phyloP scores from a whole-genome alignment of 2,888 invertebrate genomes.

The Cerceris ruficornis region DNA sequence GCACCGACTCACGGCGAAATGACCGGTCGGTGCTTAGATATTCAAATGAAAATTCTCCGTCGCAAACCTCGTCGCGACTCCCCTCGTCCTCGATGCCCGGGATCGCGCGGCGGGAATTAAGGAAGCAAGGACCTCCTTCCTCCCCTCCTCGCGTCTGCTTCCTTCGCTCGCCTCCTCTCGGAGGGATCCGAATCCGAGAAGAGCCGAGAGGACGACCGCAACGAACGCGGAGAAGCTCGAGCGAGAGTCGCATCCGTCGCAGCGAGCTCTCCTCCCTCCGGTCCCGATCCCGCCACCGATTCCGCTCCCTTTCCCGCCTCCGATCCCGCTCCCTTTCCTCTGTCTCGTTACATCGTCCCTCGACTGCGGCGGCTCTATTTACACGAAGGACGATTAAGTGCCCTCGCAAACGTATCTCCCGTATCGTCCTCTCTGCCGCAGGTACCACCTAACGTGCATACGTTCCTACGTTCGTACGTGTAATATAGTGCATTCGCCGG shows the following conservation, averaged over 20 bases:
- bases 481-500: too few relatives aligned
- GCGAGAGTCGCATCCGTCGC: not conserved
- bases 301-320: not conserved
- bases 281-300: too few relatives aligned
- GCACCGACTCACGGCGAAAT: slow-evolving; percentile 29
- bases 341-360: slow-evolving; percentile 29
- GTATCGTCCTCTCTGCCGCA: not conserved
- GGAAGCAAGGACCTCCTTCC: slow-evolving; percentile 16
- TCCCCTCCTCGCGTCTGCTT: not conserved
- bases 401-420: slow-evolving; percentile 25
- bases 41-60: slow-evolving; percentile 52
- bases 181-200: too few relatives aligned
- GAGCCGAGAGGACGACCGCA: too few relatives aligned
- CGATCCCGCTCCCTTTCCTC: not conserved
- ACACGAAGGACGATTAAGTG: slow-evolving; percentile 46
- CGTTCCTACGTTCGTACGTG: too few relatives aligned
- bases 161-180: not conserved
- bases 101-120: slow-evolving; percentile 11
- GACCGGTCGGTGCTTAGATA: slow-evolving; percentile 53
- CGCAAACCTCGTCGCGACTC: too few relatives aligned
- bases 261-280: slow-evolving; percentile 4
- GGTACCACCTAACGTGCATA: too few relatives aligned
- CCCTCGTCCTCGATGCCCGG: too few relatives aligned
- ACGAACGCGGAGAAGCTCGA: not conserved
- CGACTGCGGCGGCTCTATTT: slow-evolving; percentile 38